These are phyloP conservation scores for Mycteria americana DNA, from an alignment of 2,797 vertebrate genomes.

Conservation along the genomic window DNA sequence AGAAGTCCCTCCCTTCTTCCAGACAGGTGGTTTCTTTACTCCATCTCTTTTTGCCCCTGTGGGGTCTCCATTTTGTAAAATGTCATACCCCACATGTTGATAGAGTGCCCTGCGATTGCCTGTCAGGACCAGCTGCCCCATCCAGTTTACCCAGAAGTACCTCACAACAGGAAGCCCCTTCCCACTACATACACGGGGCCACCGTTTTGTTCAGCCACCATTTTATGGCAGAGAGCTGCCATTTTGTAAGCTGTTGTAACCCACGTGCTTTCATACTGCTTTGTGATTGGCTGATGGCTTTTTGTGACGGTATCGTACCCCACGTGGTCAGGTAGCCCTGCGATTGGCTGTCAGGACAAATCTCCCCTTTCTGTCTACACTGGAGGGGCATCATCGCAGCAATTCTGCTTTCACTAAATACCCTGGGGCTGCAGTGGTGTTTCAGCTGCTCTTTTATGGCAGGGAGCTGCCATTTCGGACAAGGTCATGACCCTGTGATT, in stretches of 20 bases:
- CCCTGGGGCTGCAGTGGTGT: background rate
- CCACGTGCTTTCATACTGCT: accelerated
- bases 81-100: background rate
- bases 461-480: background rate
- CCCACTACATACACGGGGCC: background rate
- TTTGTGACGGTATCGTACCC: accelerated
- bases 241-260: background rate
- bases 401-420: background rate
- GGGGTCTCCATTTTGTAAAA: background rate
- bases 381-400: accelerated
- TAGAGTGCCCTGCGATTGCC: too few species aligned
- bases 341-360: background rate
- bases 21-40: background rate
- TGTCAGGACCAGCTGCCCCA: background rate
- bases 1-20: background rate
- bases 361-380: background rate
- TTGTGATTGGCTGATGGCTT: background rate
- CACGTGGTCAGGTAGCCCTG: background rate
- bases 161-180: background rate
- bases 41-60: background rate
- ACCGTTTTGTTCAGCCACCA: background rate
- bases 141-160: background rate
- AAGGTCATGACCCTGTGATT: background rate
- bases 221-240: background rate
- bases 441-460: background rate